Conservation (phyloP, 2,888 invertebrate species). For the Temnothorax unifasciatus region DNA sequence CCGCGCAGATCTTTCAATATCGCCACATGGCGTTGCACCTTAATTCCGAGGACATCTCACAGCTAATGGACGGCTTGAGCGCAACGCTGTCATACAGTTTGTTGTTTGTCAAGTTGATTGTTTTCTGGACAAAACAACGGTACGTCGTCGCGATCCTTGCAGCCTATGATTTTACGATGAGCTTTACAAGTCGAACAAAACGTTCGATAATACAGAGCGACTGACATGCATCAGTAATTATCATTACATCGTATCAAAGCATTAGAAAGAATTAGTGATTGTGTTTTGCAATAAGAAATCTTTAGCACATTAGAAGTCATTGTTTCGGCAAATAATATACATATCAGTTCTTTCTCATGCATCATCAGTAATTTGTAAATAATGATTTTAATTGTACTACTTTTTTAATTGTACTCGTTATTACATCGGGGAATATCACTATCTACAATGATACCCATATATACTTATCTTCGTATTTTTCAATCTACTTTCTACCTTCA, state of each 20-base stretch:
- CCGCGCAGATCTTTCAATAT: conserved; percentile 38
- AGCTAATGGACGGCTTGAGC: conserved; percentile 42
- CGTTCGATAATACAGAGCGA: conserved; percentile 3
- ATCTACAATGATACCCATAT: background rate
- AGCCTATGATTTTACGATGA: background rate
- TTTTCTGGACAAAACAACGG: conserved; percentile 55
- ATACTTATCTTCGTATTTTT: background rate
- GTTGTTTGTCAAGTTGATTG: conserved; percentile 49
- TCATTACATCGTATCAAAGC: background rate
- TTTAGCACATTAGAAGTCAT: background rate
- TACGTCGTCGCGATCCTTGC: conserved; percentile 17
- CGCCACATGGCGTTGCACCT: conserved; percentile 35
- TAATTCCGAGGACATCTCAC: conserved; percentile 5
- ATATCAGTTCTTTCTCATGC: background rate
- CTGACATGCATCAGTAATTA: background rate
- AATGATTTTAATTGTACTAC: background rate
- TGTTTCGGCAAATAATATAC: background rate
- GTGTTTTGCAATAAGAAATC: background rate
- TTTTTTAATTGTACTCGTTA: background rate
- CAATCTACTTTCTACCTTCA: background rate
- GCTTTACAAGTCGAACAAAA: background rate
- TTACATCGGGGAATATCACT: background rate
- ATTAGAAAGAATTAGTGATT: background rate
- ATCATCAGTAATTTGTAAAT: background rate
- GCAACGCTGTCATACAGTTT: conserved; percentile 39